Evolutionary conservation across 2,113 vertebrate genomes (phyloP), one percentile per base, ranked within the genome.

Genomic region (Tenebrosternarchus preto): DNA sequence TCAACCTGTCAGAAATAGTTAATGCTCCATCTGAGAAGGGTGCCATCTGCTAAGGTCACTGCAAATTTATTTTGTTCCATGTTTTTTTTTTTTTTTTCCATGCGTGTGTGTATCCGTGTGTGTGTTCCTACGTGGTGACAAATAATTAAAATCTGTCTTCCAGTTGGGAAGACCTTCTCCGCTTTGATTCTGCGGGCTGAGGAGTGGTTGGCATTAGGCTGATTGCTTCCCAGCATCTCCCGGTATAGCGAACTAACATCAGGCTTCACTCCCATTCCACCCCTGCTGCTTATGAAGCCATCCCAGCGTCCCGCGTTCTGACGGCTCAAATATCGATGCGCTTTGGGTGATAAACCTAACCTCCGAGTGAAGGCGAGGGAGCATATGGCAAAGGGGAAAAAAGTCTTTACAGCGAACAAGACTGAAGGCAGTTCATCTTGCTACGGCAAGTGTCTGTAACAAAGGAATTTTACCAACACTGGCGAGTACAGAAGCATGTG

Each of bases 1-100:
- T 85, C 84, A 80, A 74, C 24, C 78, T 77, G 78, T 83, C 84
- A 59, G 59, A 63, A 36, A 64, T 73, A 39, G 31, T 83, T 83
- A 80, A 78, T 59, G 46, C 56, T 53, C 64, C 25, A 53, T 83
- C 76, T 50, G 55, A 68, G 76, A 72, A n/a, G 7, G 69, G 56
- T 59, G 76, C 56, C 39, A 39, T 24, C 53, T 56, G 50, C 63
- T 83, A 67, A 83, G 81, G 81, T 74, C 81, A 74, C 24, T 15
- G 55, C 55, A 69, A 73, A 78, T 79, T 67, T 83, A 78, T 83
- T 83, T 78, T 12, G 39, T 56, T 61, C 73, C 77, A 27, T 73
- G 39, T 7, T 22, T 39, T 25, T 36, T 25, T 76, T 19, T 56
- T 53, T 33, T n/a, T 17, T n/a, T 12, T 29, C 29, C 56, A 15